A percentile compares a stretch with the other conserved stretches of the same genome.
These are phyloP conservation scores for Squalus acanthias DNA, from an alignment of 2,797 vertebrate species.

Conservation along the genomic window DNA sequence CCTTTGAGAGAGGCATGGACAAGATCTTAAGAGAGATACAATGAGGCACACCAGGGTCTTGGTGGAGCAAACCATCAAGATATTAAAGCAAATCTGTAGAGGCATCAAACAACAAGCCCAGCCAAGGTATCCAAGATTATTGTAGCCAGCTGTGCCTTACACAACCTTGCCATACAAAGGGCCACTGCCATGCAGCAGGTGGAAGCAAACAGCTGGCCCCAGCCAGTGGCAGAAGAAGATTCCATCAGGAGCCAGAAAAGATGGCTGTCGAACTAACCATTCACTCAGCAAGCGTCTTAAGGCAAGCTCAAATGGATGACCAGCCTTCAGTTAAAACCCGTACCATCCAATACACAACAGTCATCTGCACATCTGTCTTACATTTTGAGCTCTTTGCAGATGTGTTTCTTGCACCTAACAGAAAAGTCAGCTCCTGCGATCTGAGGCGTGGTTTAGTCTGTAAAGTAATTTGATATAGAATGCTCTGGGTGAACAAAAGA, in stretches of 20 bases:
- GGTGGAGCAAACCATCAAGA: background rate
- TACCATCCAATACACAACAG: background rate
- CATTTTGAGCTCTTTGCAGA: background rate
- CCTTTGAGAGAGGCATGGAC: background rate
- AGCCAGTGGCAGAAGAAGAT: background rate
- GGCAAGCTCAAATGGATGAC: background rate
- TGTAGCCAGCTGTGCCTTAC: background rate
- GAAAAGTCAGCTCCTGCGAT: background rate
- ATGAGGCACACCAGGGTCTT: background rate
- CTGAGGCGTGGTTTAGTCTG: background rate
- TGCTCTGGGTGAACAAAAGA: background rate
- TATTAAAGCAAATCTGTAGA: background rate
- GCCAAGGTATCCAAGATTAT: background rate
- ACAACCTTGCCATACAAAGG: background rate
- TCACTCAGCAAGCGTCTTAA: background rate
- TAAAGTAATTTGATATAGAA: background rate
- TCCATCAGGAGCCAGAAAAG: background rate
- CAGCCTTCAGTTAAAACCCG: background rate
- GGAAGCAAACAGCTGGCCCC: background rate
- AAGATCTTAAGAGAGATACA: background rate
- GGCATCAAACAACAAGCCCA: background rate
- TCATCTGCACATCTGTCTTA: background rate
- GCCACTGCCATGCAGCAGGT: background rate
- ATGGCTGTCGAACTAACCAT: background rate
- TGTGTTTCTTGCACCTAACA: background rate